Conservation (phyloP, 2,113 vertebrate species). For the Tiliqua scincoides region DNA sequence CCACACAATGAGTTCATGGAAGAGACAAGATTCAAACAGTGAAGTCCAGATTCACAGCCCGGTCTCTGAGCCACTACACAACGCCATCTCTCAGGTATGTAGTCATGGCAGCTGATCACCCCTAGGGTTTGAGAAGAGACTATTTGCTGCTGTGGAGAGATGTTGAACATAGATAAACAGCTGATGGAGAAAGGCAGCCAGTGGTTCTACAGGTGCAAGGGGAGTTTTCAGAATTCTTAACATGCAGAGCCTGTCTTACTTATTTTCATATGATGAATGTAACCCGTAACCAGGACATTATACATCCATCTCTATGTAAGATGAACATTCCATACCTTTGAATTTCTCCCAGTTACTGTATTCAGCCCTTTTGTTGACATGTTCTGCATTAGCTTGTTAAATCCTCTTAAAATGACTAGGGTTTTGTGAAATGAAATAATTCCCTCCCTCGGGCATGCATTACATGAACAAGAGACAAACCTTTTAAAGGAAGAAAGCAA, state of each 20-base stretch:
- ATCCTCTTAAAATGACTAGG: constrained; percentile 54
- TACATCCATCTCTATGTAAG: background rate
- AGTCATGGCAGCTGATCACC: background rate
- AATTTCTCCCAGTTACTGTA: constrained; percentile 43
- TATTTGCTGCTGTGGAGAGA: background rate
- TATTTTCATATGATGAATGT: background rate
- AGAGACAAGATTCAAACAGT: too few species aligned
- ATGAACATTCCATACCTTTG: background rate
- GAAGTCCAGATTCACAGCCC: too few species aligned
- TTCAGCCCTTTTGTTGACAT: constrained; percentile 2
- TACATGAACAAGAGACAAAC: constrained; percentile 59
- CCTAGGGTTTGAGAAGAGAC: background rate
- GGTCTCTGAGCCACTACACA: too few species aligned
- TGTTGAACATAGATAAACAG: background rate
- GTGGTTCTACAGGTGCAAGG: background rate
- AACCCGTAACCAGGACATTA: background rate
- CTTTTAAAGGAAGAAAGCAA: constrained; percentile 49
- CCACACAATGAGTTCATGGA: too few species aligned
- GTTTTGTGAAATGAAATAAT: constrained; percentile 42
- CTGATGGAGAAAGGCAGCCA: background rate
- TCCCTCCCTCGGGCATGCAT: constrained; percentile 40
- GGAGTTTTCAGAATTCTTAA: background rate
- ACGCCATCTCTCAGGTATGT: too few species aligned
- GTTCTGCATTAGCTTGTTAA: constrained; percentile 55
- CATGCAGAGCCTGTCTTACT: background rate